Conservation (phyloP, 1,140 invertebrate species). For the Cyclina sinensis region DNA sequence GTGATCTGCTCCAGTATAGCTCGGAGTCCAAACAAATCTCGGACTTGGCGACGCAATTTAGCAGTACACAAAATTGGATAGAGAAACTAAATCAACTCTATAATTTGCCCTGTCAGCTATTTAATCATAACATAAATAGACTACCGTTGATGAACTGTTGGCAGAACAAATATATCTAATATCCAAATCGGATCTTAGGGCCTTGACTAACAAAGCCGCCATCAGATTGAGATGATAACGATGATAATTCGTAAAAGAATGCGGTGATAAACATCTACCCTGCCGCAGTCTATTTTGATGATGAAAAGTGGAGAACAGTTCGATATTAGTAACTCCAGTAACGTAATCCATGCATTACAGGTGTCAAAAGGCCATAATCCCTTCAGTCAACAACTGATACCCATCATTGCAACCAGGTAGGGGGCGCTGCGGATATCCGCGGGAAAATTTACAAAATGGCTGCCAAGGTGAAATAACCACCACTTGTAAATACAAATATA, state of each 20-base stretch:
- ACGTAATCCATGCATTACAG: constrained; percentile 12
- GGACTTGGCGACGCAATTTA: background rate
- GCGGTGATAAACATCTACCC: background rate
- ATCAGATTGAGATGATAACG: constrained; percentile 10
- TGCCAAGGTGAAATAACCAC: constrained; percentile 12
- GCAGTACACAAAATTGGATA: constrained; percentile 7
- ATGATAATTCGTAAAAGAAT: constrained; percentile 32
- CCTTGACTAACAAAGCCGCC: constrained; percentile 7
- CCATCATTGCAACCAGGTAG: background rate
- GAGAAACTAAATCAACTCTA: constrained; percentile 37
- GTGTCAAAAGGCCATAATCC: constrained; percentile 1
- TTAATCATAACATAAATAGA: constrained; percentile 37
- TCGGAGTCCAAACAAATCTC: constrained; percentile 13
- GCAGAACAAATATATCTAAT: constrained; percentile 29
- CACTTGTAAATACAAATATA: constrained; percentile 32
- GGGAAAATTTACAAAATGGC: constrained; percentile 13
- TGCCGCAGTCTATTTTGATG: background rate
- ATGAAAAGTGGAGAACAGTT: background rate
- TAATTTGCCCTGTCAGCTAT: constrained; percentile 27
- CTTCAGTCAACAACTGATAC: background rate
- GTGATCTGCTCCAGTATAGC: background rate
- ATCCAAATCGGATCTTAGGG: constrained; percentile 21
- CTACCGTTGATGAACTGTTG: constrained; percentile 31
- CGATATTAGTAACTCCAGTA: background rate
- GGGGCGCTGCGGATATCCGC: background rate